Conservation (phyloP, 2,113 vertebrate species). For the Pipa parva region DNA sequence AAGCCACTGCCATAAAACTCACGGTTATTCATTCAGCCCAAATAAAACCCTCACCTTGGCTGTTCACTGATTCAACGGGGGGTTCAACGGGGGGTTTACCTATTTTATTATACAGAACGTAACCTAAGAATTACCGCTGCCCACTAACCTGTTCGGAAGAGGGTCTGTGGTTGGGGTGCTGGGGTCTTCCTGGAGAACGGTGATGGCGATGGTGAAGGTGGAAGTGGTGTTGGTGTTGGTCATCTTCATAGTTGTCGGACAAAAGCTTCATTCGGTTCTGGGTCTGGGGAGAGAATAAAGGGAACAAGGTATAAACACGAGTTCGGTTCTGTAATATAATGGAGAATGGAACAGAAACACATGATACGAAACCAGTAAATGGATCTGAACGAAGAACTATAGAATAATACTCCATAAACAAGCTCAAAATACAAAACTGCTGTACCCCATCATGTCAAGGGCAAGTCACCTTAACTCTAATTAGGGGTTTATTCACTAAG, state of each 20-base stretch:
- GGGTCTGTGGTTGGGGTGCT: conserved; percentile 83
- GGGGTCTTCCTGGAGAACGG: conserved; percentile 76
- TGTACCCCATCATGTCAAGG: background rate
- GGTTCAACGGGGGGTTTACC: too few species aligned
- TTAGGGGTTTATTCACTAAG: too few species aligned
- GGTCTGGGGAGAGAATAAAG: conserved; percentile 69
- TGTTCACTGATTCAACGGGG: too few species aligned
- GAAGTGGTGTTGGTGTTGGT: conserved; percentile 83
- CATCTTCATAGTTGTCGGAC: conserved; percentile 92
- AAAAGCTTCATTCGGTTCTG: conserved; percentile 98
- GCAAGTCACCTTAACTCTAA: background rate
- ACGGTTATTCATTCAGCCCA: too few species aligned
- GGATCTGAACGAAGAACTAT: too few species aligned
- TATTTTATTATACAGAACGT: too few species aligned
- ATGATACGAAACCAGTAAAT: too few species aligned
- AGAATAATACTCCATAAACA: too few species aligned
- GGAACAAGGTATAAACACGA: conserved; percentile 7
- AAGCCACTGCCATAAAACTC: too few species aligned
- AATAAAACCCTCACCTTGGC: too few species aligned
- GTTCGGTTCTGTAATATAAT: conserved; percentile 24
- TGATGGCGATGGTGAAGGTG: conserved; percentile 75
- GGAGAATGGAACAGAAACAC: too few species aligned
- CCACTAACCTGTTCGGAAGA: conserved; percentile 88
- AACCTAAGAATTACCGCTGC: too few species aligned
- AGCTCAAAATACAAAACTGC: background rate